Evolutionary conservation across 2,797 vertebrate species (phyloP).

Genomic region (Lepidocolaptes lacrymiger): DNA sequence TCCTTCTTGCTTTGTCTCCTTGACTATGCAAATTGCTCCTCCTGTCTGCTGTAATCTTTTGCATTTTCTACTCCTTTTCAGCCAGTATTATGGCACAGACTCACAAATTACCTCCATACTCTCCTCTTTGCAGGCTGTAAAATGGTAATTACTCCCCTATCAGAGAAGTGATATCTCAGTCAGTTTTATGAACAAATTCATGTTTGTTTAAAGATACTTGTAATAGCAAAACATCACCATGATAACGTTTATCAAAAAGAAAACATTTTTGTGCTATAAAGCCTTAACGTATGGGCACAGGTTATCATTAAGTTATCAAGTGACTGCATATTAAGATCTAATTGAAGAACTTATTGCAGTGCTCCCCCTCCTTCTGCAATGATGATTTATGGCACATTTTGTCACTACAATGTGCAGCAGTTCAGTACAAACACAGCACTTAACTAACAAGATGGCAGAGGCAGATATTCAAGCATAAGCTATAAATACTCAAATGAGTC

Average conservation of each 20-base stretch:
- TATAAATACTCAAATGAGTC: conserved; percentile 65
- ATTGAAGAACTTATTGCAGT: conserved; percentile 49
- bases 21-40: background rate
- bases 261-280: conserved; percentile 36
- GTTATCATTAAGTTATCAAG: conserved; percentile 53
- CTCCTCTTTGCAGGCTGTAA: background rate
- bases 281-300: background rate
- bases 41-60: background rate
- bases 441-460: conserved; percentile 55
- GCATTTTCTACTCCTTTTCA: background rate
- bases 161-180: background rate
- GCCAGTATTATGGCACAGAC: background rate
- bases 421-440: conserved; percentile 55
- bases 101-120: background rate
- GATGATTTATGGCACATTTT: conserved; percentile 59
- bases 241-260: conserved; percentile 32
- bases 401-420: conserved; percentile 30
- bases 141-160: background rate
- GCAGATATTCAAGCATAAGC: conserved; percentile 50
- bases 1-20: background rate
- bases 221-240: background rate
- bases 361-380: conserved; percentile 8
- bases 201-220: conserved; percentile 40
- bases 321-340: conserved; percentile 45
- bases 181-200: conserved; percentile 15